Evolutionary conservation across 2,113 vertebrate species (phyloP).

Genomic region (Ammodytes marinus): DNA sequence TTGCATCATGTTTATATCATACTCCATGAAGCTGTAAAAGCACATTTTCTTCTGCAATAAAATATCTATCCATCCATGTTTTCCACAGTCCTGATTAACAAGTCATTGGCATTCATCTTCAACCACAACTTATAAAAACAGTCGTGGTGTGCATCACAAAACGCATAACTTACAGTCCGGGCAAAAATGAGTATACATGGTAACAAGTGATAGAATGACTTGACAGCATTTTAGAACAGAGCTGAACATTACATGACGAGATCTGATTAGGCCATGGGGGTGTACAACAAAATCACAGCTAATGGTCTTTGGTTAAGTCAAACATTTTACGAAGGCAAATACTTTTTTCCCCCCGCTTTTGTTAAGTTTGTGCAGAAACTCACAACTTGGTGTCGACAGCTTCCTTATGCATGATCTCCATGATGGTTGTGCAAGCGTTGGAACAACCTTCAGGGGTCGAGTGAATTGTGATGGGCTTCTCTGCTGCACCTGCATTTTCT

Average conservation of each 20-base stretch:
- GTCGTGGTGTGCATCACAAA: neutral
- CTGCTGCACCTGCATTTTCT: constrained; percentile 97
- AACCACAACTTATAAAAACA: neutral
- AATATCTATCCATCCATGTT: neutral
- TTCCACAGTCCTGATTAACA: neutral
- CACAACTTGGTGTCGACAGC: constrained; percentile 98
- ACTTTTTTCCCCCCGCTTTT: neutral
- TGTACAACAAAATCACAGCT: neutral
- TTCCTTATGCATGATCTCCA: constrained; percentile 99
- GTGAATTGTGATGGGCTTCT: constrained; percentile 98
- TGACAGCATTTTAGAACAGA: neutral
- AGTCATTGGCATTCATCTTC: neutral
- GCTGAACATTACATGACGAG: neutral
- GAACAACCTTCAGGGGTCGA: constrained; percentile 97
- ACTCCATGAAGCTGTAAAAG: neutral
- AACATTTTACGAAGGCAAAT: no score
- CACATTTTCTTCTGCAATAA: neutral
- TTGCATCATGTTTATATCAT: neutral
- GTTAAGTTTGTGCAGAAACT: constrained; percentile 74
- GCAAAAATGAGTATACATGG: neutral
- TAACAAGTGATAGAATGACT: neutral
- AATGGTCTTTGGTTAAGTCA: neutral
- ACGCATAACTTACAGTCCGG: neutral
- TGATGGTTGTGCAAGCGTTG: constrained; percentile 94
- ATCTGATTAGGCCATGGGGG: neutral